Percentiles rank a stretch among this genome's conserved stretches.
These are phyloP conservation scores for Lepidocolaptes lacrymiger DNA, from an alignment of 2,797 vertebrate genomes.

Conservation along the genomic window DNA sequence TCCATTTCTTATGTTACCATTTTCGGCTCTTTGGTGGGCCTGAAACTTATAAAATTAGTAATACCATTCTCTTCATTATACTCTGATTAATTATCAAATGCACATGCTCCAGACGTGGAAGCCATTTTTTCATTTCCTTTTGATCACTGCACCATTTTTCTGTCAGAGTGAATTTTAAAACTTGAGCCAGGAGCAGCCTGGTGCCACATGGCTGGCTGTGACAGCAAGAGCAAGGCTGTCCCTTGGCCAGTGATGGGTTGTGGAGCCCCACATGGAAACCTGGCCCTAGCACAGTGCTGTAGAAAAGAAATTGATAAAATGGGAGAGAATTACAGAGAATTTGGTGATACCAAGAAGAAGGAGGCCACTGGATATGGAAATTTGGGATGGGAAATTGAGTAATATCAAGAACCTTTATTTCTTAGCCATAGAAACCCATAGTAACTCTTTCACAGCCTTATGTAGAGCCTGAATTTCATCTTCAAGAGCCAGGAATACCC, in stretches of 20 bases:
- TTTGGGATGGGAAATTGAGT: neutral
- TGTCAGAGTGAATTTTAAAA: neutral
- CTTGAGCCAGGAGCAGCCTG: neutral
- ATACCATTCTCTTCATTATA: neutral
- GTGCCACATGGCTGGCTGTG: neutral
- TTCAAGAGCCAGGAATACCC: neutral
- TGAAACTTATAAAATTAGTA: neutral
- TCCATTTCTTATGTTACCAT: neutral
- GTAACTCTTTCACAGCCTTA: neutral
- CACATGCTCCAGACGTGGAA: neutral
- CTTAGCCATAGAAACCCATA: neutral
- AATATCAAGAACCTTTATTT: neutral
- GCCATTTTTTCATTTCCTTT: neutral
- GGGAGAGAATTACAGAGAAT: neutral
- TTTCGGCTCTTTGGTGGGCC: neutral
- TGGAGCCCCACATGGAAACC: rapidly evolving
- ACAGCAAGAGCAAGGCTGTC: rapidly evolving
- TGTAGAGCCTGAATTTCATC: constrained; percentile 6
- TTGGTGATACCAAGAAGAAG: neutral
- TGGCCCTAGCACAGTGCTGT: neutral
- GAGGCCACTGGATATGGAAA: neutral
- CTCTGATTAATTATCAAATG: neutral
- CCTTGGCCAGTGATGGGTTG: neutral
- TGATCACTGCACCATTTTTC: neutral
- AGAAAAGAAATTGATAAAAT: neutral